Base-by-base conservation (phyloP, 2,113 vertebrate genomes). In the Nanorana parkeri region DNA sequence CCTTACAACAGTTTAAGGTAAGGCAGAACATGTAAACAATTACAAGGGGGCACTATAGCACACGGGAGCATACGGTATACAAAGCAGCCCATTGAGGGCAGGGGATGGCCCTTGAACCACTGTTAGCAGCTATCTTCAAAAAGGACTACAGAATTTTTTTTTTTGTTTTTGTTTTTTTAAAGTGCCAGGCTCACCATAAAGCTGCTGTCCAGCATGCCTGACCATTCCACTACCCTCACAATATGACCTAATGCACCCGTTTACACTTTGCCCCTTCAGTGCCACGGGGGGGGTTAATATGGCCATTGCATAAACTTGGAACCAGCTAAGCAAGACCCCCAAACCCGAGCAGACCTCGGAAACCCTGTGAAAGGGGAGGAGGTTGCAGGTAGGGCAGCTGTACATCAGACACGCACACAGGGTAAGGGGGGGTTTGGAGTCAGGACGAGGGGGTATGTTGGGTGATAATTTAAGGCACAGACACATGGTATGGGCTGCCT, bases 401-500 rank as follows among this genome's bases (percentile, higher is more conserved):
- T 82, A 82, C 80, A 72, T 64, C 29, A 54, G 78, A 74, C 24
- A 72, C 19, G 68, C 60, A 81, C 68, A 81, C 26, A 61, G 63
- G 69, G 26, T 13, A 68, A 29, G 61, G 77, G 54, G 26, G 63
- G 51, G 61, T 75, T 47, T 75, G 52, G 80, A 58, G 60, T 47
- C 52, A 47, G 66, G 78, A 67, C 26, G 21, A 69, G 58, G 60
- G 55, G 56, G n/a, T 17, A 55, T 5, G 1, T 1, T 20, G 56
- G 74, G 32, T 5, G 77, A 41, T 56, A 5, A 36, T 77, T 94
- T 91, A 97, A 76, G 91, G 91, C 79, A 97, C 95, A 28, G 92
- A 91, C 85, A 97, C 89, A 20, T 94, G 95, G 90, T 95, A 97
- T 32, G 96, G 96, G 87, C 96, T 97, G 84, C 95, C 95, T 0